A percentile compares a stretch with the other conserved stretches of the same genome.
Conservation (phyloP, 2,797 vertebrate genomes). For the Morus bassanus region DNA sequence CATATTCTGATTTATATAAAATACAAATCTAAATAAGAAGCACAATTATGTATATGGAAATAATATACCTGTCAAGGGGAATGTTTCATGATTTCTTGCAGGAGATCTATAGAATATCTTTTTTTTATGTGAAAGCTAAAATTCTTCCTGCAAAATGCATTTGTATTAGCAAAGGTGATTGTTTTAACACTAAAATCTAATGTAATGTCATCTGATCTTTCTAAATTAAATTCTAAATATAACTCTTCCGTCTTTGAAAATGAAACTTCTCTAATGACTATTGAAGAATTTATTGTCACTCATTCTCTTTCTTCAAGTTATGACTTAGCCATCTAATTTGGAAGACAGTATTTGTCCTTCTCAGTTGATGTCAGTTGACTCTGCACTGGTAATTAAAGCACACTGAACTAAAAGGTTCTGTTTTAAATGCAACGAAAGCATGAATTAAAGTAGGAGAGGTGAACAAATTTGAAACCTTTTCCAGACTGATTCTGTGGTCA, state of each 20-base stretch:
- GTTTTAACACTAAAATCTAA: neutral
- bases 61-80: neutral
- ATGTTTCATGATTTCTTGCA: neutral
- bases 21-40: neutral
- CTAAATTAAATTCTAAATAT: slow-evolving; percentile 6
- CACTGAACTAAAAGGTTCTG: neutral
- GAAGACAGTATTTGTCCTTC: neutral
- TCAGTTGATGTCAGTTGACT: neutral
- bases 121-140: neutral
- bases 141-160: neutral
- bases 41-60: neutral
- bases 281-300: neutral
- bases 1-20: neutral
- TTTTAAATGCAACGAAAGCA: neutral
- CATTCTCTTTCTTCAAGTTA: neutral
- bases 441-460: neutral
- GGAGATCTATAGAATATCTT: neutral
- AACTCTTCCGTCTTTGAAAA: neutral
- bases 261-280: neutral
- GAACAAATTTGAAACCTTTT: neutral
- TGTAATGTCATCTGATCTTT: neutral
- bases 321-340: neutral
- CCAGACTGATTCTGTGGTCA: neutral
- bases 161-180: neutral
- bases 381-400: neutral